A percentile compares a stretch with the other conserved stretches of the same genome.
These are phyloP conservation scores for Harmothoe impar DNA, from an alignment of 2,888 invertebrate species.

Conservation along the genomic window DNA sequence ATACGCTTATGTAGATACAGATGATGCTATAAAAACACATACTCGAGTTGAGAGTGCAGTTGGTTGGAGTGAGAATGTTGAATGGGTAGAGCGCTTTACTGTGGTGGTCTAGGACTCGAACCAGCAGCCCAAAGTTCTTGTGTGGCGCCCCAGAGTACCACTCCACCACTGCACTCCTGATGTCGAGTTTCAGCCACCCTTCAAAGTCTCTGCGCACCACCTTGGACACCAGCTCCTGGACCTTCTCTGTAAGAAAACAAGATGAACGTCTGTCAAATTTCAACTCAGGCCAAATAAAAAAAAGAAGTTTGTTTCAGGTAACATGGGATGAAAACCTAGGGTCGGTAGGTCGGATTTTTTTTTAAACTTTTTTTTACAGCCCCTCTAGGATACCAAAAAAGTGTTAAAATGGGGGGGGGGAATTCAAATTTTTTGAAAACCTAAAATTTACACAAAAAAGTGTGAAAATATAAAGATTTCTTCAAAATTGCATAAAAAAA, in stretches of 20 bases:
- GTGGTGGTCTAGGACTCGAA: constrained; percentile 31
- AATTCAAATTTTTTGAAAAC: too few relatives aligned
- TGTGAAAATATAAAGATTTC: too few relatives aligned
- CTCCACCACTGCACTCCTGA: background rate
- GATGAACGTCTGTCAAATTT: background rate
- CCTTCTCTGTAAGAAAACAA: constrained; percentile 39
- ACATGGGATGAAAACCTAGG: too few relatives aligned
- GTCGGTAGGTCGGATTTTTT: too few relatives aligned
- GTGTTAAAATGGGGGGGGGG: too few relatives aligned
- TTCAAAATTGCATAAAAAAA: too few relatives aligned
- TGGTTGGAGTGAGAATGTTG: constrained; percentile 30
- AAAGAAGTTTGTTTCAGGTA: too few relatives aligned
- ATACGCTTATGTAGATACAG: too few relatives aligned
- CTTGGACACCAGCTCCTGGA: background rate
- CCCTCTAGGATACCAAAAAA: too few relatives aligned
- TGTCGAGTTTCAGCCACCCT: constrained; percentile 57
- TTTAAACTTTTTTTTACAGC: too few relatives aligned
- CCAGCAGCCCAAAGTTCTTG: constrained; percentile 50
- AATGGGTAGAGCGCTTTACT: constrained; percentile 38
- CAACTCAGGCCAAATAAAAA: too few relatives aligned
- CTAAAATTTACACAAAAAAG: too few relatives aligned
- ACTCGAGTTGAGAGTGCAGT: constrained; percentile 43
- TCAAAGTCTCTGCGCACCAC: background rate
- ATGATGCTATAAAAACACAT: background rate
- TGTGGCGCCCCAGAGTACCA: constrained; percentile 34